Evolutionary conservation across 2,888 invertebrate genomes (phyloP).

Genomic region (Ennomos quercinarius): DNA sequence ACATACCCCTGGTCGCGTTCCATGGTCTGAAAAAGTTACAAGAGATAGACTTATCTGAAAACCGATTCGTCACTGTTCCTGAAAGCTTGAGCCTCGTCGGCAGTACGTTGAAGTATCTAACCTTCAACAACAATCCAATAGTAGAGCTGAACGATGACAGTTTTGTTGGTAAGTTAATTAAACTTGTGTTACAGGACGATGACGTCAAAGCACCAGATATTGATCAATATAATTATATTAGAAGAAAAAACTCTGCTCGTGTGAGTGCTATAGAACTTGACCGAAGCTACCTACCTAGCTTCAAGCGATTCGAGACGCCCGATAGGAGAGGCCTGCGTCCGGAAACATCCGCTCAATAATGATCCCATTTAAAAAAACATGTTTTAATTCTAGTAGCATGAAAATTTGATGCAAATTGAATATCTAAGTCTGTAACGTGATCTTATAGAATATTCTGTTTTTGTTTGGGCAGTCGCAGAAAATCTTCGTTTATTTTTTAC

Average conservation of each 20-base stretch:
- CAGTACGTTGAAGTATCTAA: conserved; percentile 83
- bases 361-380: conserved; percentile 14
- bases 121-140: conserved; percentile 87
- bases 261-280: too few relatives aligned
- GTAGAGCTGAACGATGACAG: conserved; percentile 84
- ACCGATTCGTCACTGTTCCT: conserved; percentile 86
- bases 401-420: conserved; percentile 3
- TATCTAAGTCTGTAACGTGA: neutral
- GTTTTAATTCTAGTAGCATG: conserved; percentile 2
- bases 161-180: conserved; percentile 80
- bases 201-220: too few relatives aligned
- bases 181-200: neutral
- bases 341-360: conserved; percentile 18
- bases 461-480: too few relatives aligned
- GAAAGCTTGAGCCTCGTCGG: conserved; percentile 82
- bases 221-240: too few relatives aligned
- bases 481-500: too few relatives aligned
- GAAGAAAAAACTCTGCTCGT: too few relatives aligned
- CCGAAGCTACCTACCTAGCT: conserved; percentile 6
- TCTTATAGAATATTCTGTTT: too few relatives aligned
- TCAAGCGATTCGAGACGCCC: conserved; percentile 13
- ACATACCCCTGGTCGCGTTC: conserved; percentile 83
- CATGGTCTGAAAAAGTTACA: conserved; percentile 78
- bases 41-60: conserved; percentile 86
- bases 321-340: conserved; percentile 21